These are phyloP conservation scores for Narcine bancroftii DNA, from an alignment of 2,113 vertebrate genomes.

Conservation along the genomic window DNA sequence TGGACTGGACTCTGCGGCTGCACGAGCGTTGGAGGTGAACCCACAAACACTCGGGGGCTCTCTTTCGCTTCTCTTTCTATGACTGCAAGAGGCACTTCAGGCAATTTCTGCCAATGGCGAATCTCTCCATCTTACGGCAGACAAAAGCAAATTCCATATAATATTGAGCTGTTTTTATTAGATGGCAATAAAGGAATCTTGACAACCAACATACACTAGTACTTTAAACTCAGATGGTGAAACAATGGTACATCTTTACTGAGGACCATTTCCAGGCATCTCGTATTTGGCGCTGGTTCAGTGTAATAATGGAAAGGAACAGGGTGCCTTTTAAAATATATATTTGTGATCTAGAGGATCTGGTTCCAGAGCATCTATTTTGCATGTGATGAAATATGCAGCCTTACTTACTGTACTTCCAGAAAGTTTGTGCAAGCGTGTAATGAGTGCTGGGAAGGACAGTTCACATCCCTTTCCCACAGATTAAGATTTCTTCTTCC, in stretches of 20 bases:
- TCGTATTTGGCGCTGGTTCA: not conserved
- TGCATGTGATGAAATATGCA: not conserved
- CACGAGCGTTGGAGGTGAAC: no score
- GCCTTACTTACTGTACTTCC: constrained; percentile 5
- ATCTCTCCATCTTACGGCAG: no score
- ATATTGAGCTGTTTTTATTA: no score
- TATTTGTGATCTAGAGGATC: not conserved
- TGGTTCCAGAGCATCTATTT: not conserved
- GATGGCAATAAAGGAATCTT: no score
- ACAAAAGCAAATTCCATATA: no score
- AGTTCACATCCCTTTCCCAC: constrained; percentile 16
- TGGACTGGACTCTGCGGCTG: no score
- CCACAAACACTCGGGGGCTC: no score
- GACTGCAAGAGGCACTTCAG: no score
- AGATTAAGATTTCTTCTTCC: not conserved
- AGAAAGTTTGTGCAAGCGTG: not conserved
- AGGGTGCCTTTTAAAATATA: not conserved
- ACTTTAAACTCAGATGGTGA: not conserved
- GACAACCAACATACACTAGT: not conserved
- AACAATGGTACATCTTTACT: not conserved
- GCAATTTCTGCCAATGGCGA: no score
- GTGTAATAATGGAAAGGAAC: not conserved
- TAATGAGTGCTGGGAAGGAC: constrained; percentile 25
- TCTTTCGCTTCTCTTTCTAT: no score
- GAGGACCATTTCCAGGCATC: not conserved